Conservation (phyloP, 2,888 invertebrate species). For the Maniola hyperantus region DNA sequence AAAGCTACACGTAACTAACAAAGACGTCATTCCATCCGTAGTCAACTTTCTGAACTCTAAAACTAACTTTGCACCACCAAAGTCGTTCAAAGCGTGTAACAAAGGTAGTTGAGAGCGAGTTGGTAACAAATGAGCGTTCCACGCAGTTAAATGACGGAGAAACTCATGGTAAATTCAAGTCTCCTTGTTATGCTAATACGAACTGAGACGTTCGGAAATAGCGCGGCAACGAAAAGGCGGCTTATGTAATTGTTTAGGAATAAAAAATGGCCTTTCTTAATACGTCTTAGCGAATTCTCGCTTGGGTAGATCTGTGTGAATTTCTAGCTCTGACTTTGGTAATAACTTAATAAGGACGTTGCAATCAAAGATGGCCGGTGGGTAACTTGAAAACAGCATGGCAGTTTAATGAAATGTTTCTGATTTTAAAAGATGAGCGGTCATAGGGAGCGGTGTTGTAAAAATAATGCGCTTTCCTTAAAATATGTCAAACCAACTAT, state of each 20-base stretch:
- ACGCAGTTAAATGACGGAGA: constrained; percentile 39
- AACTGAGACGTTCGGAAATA: constrained; percentile 19
- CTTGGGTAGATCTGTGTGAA: background rate
- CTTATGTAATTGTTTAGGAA: constrained; percentile 1
- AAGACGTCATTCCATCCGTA: constrained; percentile 33
- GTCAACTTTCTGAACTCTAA: constrained; percentile 33
- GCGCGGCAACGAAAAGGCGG: constrained; percentile 18
- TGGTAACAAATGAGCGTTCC: constrained; percentile 38
- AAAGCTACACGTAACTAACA: constrained; percentile 10
- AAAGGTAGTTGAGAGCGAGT: constrained; percentile 39
- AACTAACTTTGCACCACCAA: constrained; percentile 39
- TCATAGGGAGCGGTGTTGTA: no score
- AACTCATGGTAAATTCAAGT: constrained; percentile 34
- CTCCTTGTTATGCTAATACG: constrained; percentile 38
- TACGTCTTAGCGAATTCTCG: background rate
- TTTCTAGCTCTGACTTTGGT: no score
- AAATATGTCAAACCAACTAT: background rate
- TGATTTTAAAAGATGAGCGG: no score
- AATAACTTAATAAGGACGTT: no score
- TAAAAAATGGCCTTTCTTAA: background rate
- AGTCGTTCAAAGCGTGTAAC: constrained; percentile 37
- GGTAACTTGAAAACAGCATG: no score
- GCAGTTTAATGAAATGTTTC: no score
- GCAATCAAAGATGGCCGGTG: no score
- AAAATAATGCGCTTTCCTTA: background rate